Percentiles rank a stretch among this genome's conserved stretches.
These are phyloP conservation scores for Agelas oroides DNA, from an alignment of 37 sponge, comb jelly and placozoan species.

Conservation along the genomic window DNA sequence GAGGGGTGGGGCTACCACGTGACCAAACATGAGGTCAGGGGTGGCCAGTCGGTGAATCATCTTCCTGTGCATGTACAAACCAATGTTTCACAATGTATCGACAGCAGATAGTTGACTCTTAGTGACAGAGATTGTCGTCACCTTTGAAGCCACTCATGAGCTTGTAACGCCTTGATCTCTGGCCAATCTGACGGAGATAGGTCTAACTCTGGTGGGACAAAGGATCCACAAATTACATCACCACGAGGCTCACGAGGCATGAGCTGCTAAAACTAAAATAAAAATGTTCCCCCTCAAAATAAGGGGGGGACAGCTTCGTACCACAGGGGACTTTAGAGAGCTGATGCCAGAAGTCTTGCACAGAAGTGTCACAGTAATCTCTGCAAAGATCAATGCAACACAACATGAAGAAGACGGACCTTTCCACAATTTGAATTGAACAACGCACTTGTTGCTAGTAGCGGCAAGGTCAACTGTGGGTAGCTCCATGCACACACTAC, in stretches of 20 bases:
- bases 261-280: too few species aligned
- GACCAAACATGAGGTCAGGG: conserved; percentile 64
- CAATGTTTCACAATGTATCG: not conserved
- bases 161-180: conserved; percentile 54
- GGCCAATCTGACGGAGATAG: conserved; percentile 42
- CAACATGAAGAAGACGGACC: not conserved
- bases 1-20: conserved; percentile 55
- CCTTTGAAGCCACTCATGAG: conserved; percentile 62
- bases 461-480: too few species aligned
- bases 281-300: too few species aligned
- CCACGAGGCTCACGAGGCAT: too few species aligned
- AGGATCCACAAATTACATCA: not conserved
- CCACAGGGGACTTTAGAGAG: not conserved
- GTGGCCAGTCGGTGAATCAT: conserved; percentile 31
- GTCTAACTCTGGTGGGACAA: conserved; percentile 29
- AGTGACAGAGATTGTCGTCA: not conserved
- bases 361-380: not conserved
- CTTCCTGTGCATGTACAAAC: conserved; percentile 38
- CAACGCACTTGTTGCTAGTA: not conserved
- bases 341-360: not conserved
- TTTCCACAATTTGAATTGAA: not conserved
- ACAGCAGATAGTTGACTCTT: too few species aligned
- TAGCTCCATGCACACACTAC: too few species aligned
- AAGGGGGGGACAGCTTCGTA: too few species aligned
- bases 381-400: not conserved